Evolutionary conservation across 2,888 invertebrate species (phyloP).

Genomic region (Drosophila birchii): DNA sequence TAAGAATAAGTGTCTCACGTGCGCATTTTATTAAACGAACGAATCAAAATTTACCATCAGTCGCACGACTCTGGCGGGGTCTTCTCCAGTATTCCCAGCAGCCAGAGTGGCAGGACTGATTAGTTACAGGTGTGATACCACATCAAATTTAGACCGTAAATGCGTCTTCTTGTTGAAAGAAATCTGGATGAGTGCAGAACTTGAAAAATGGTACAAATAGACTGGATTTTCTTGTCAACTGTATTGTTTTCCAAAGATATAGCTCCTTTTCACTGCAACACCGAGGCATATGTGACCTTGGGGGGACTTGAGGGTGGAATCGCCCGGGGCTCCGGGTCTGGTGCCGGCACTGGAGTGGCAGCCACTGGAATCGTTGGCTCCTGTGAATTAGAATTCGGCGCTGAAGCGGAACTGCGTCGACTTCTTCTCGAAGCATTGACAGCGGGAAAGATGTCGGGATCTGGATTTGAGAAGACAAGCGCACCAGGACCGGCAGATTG

Average conservation of each 20-base stretch:
- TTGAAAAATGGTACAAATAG: not conserved
- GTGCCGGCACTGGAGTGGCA: not conserved
- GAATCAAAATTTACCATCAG: not conserved
- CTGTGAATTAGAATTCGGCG: not conserved
- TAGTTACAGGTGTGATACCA: too few species aligned
- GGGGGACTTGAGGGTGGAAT: not conserved
- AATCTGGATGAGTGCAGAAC: not conserved
- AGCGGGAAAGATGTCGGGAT: not conserved
- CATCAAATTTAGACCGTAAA: not conserved
- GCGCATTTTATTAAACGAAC: not conserved
- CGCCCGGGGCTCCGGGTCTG: not conserved
- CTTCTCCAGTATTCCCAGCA: not conserved
- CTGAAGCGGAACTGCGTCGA: not conserved
- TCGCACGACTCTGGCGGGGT: too few species aligned
- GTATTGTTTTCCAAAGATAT: not conserved
- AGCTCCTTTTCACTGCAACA: not conserved
- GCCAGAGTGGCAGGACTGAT: not conserved
- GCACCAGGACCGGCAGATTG: not conserved
- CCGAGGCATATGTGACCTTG: slow-evolving; percentile 6
- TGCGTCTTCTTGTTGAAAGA: not conserved
- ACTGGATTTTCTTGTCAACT: not conserved
- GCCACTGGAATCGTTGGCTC: not conserved
- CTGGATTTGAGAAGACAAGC: not conserved
- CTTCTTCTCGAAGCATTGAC: not conserved
- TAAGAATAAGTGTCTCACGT: not conserved